phyloP scores from a whole-genome alignment of 2,888 invertebrate species.

The Amphipyra berbera region DNA sequence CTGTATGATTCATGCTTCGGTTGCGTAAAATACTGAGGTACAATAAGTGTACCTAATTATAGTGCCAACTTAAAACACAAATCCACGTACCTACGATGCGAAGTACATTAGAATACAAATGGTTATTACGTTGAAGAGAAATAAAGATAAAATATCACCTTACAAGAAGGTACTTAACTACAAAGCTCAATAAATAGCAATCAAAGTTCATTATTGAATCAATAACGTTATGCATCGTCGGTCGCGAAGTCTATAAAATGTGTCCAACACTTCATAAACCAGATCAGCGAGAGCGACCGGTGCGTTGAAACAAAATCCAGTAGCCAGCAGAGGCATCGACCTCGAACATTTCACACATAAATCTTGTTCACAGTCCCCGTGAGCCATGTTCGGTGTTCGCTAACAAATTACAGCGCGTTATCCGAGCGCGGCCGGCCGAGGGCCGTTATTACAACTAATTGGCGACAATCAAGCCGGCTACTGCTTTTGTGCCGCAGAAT shows the following conservation, averaged over 20 bases:
- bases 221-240: constrained; percentile 57
- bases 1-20: constrained; percentile 68
- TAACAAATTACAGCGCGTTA: constrained; percentile 82
- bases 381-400: constrained; percentile 61
- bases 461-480: constrained; percentile 83
- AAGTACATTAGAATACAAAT: constrained; percentile 27
- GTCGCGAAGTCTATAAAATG: constrained; percentile 59
- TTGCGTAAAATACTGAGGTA: constrained; percentile 68
- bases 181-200: constrained; percentile 63
- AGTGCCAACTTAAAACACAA: constrained; percentile 55
- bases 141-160: constrained; percentile 18
- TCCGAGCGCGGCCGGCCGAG: constrained; percentile 70
- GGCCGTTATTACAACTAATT: constrained; percentile 87
- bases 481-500: constrained; percentile 75
- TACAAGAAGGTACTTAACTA: constrained; percentile 37
- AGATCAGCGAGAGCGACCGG: constrained; percentile 53
- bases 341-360: constrained; percentile 83
- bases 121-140: constrained; percentile 1
- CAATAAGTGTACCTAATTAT: constrained; percentile 64
- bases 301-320: constrained; percentile 58
- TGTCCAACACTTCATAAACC: constrained; percentile 68
- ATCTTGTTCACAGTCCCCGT: constrained; percentile 73
- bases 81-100: constrained; percentile 17
- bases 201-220: constrained; percentile 65
- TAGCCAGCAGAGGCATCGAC: constrained; percentile 74